Percentiles rank a stretch among this genome's conserved stretches.
Conservation (phyloP, 2,113 vertebrate species). For the Saguinus midas region DNA sequence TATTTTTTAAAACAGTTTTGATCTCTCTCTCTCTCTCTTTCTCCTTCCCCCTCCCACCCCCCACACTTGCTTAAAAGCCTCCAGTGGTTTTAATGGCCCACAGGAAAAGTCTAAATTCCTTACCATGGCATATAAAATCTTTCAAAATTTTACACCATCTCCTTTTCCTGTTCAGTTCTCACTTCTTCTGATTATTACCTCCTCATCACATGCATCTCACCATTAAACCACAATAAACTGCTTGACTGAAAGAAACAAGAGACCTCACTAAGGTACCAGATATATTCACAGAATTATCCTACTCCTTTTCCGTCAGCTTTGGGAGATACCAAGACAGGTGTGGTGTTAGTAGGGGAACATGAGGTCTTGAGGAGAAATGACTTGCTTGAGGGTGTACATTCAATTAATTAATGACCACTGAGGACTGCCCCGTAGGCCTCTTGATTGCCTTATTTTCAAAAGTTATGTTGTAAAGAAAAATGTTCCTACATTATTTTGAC, state of each 20-base stretch:
- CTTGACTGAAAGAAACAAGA: conserved; percentile 7
- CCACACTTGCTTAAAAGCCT: not conserved
- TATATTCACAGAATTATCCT: not conserved
- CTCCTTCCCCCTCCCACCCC: too few species aligned
- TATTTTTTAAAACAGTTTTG: conserved; percentile 24
- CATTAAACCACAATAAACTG: not conserved
- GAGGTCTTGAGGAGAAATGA: not conserved
- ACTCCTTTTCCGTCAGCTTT: not conserved
- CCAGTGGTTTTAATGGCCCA: not conserved
- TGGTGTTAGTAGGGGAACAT: not conserved
- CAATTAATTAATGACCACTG: not conserved
- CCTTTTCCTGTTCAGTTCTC: not conserved
- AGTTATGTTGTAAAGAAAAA: not conserved
- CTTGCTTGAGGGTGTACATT: not conserved
- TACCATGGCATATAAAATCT: not conserved
- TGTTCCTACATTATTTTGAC: not conserved
- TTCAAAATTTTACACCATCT: not conserved
- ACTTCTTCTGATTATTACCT: not conserved
- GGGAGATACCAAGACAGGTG: not conserved
- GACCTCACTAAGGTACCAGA: not conserved
- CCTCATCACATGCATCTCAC: not conserved
- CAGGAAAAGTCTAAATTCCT: not conserved
- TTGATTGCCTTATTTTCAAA: not conserved
- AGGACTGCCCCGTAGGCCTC: not conserved
- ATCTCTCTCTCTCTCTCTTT: not conserved